Evolutionary conservation across 2,797 vertebrate species (phyloP).

Genomic region (Florisuga fusca): DNA sequence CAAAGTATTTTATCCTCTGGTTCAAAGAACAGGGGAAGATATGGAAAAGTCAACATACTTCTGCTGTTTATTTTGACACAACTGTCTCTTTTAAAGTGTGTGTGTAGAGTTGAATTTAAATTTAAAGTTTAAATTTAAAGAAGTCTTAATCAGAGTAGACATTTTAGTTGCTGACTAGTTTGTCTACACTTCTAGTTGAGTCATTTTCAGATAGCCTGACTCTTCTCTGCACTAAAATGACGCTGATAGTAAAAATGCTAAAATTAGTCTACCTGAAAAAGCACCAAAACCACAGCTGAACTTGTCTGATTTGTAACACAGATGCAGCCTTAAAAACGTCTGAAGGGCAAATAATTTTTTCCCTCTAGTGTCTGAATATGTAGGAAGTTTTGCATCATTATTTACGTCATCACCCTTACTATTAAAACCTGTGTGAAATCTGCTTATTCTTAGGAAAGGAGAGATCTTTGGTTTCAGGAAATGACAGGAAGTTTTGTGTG

Average conservation of each 20-base stretch:
- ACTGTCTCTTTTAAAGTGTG: not conserved
- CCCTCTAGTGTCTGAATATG: not conserved
- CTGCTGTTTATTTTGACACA: not conserved
- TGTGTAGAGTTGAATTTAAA: not conserved
- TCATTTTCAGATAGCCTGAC: not conserved
- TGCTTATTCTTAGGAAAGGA: not conserved
- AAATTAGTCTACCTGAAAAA: not conserved
- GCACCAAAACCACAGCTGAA: not conserved
- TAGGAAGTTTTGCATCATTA: not conserved
- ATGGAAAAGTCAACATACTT: not conserved
- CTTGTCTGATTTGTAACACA: not conserved
- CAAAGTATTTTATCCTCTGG: not conserved
- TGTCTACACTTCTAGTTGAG: not conserved
- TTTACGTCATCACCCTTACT: not conserved
- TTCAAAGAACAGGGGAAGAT: not conserved
- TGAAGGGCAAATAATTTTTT: not conserved
- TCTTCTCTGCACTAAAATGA: not conserved
- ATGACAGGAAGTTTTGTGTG: not conserved
- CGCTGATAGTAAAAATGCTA: not conserved
- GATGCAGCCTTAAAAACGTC: not conserved
- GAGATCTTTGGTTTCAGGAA: not conserved
- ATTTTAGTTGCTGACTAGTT: not conserved
- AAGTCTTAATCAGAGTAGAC: not conserved
- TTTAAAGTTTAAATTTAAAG: not conserved
- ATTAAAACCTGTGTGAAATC: not conserved